A percentile compares a stretch with the other conserved stretches of the same genome.
Evolutionary conservation across 2,113 vertebrate species (phyloP).

Genomic region (Tychaedon coryphoeus): DNA sequence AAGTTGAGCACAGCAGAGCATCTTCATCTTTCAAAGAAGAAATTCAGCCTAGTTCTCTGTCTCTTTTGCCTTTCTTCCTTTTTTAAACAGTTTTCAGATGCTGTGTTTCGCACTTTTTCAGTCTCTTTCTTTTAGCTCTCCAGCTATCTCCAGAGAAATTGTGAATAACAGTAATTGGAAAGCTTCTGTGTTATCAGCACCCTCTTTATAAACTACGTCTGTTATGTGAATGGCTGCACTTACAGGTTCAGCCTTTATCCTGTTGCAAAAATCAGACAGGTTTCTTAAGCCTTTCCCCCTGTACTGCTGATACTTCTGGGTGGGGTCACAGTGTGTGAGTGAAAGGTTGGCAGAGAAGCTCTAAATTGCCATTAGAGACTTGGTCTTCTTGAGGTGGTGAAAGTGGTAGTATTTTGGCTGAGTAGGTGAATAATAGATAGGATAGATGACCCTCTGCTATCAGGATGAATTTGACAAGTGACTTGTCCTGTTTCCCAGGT

Average conservation of each 20-base stretch:
- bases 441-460: not conserved
- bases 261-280: not conserved
- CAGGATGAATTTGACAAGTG: not conserved
- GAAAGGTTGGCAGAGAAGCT: not conserved
- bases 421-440: not conserved
- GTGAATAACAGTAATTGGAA: not conserved
- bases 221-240: not conserved
- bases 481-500: not conserved
- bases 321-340: not conserved
- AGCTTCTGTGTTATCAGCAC: not conserved
- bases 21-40: not conserved
- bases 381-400: not conserved
- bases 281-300: not conserved
- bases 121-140: not conserved
- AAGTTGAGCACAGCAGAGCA: not conserved
- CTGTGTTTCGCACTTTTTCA: not conserved
- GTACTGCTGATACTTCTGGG: not conserved
- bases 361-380: not conserved
- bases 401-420: not conserved
- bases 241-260: not conserved
- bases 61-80: not conserved
- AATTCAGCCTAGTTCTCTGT: not conserved
- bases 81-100: not conserved
- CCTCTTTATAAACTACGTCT: not conserved
- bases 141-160: not conserved